These are phyloP conservation scores for Tetramorium parvispinum DNA, from an alignment of 1,140 invertebrate species.

Conservation along the genomic window DNA sequence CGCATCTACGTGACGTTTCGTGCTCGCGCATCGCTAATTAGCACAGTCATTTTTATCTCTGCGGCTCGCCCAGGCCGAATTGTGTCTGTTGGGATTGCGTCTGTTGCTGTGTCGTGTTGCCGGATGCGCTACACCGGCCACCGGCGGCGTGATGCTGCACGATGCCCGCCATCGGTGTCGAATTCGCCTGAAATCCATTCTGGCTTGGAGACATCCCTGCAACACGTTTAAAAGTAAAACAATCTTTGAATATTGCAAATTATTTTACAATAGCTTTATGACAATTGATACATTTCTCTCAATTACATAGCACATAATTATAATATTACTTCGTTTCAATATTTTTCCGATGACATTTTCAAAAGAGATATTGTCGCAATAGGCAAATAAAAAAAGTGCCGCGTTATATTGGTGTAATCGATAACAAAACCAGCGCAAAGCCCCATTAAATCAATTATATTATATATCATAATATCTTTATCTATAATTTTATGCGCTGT, in stretches of 20 bases:
- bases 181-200: conserved; percentile 77
- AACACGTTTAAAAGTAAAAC: conserved; percentile 11
- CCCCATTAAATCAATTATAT: background rate
- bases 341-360: background rate
- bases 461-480: background rate
- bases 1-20: conserved; percentile 66
- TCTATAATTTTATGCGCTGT: background rate
- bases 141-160: conserved; percentile 78
- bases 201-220: conserved; percentile 85
- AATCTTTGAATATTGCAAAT: background rate
- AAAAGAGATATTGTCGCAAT: background rate
- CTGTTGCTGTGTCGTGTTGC: conserved; percentile 76
- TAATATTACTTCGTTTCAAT: background rate
- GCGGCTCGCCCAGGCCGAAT: conserved; percentile 81
- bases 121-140: conserved; percentile 81
- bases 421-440: background rate
- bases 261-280: background rate
- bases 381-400: background rate
- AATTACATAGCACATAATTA: background rate
- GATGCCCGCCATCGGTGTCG: conserved; percentile 59
- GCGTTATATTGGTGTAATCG: background rate
- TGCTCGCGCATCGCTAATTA: conserved; percentile 68
- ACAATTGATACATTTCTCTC: background rate
- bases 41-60: conserved; percentile 83
- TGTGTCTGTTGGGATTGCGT: conserved; percentile 79